These are phyloP conservation scores for Latrodectus elegans DNA, from an alignment of 2,888 invertebrate genomes.

Conservation along the genomic window DNA sequence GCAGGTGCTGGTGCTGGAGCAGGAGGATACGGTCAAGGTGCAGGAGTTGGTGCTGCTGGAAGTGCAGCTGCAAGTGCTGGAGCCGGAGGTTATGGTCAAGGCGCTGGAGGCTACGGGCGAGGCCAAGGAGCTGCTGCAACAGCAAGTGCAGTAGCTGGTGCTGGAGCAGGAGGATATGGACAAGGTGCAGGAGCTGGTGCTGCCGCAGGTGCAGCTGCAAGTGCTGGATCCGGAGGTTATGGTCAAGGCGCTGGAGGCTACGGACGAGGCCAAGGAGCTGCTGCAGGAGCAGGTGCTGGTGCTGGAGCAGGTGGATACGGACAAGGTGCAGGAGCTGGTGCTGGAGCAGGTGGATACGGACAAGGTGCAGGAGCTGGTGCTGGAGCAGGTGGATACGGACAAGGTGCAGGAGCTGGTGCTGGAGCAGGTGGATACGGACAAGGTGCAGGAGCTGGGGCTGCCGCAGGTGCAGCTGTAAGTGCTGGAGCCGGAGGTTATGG, in stretches of 20 bases:
- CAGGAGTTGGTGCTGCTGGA: background rate
- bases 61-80: background rate
- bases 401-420: background rate
- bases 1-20: background rate
- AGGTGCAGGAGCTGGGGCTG: background rate
- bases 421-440: background rate
- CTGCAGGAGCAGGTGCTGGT: background rate
- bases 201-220: background rate
- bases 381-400: background rate
- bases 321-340: background rate
- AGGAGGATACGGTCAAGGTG: background rate
- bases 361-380: background rate
- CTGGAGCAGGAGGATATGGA: background rate
- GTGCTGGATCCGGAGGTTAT: background rate
- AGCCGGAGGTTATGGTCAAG: background rate
- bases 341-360: background rate
- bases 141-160: background rate
- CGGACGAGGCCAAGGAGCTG: background rate
- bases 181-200: background rate
- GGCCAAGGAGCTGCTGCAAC: background rate
- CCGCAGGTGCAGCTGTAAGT: background rate
- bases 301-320: background rate
- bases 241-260: background rate
- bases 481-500: background rate
- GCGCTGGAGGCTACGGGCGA: background rate